Evolutionary conservation across 23 tunicate species (phyloP).

Genomic region (Aplidium turbinatum): DNA sequence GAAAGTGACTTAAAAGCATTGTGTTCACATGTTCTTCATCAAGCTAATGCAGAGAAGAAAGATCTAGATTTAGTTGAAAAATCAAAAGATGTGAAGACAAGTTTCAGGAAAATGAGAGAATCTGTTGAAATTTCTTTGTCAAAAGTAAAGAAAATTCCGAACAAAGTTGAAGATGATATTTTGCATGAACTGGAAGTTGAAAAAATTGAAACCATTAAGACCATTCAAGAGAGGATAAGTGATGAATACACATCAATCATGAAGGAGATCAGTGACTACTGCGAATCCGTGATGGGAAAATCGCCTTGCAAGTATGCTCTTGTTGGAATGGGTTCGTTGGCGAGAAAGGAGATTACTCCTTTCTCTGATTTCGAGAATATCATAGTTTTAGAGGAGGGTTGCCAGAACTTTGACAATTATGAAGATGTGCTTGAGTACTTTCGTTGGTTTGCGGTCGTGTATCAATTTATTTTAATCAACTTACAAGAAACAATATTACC

Average conservation of each 20-base stretch:
- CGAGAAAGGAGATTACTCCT: background rate
- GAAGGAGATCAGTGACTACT: background rate
- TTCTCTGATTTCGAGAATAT: constrained; percentile 5
- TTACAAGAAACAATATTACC: constrained; percentile 11
- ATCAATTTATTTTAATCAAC: no score
- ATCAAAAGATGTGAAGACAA: background rate
- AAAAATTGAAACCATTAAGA: background rate
- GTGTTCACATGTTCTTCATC: background rate
- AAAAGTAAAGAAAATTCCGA: background rate
- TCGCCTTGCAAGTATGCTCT: constrained; percentile 10
- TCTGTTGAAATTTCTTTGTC: background rate
- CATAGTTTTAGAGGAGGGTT: constrained; percentile 3
- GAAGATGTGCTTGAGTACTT: background rate
- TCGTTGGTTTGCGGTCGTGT: constrained; percentile 7
- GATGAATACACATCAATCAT: constrained; percentile 9
- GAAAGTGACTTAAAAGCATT: background rate
- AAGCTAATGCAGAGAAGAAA: constrained; percentile 8
- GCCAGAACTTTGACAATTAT: background rate
- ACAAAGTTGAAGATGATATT: no score
- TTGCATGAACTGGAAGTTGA: background rate
- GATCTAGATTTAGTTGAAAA: background rate
- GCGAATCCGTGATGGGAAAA: constrained; percentile 8
- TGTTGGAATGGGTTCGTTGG: background rate
- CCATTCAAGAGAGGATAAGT: background rate
- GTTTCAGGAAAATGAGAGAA: background rate